These are phyloP conservation scores for Trichechus manatus DNA, from an alignment of 2,113 vertebrate species.

Conservation along the genomic window DNA sequence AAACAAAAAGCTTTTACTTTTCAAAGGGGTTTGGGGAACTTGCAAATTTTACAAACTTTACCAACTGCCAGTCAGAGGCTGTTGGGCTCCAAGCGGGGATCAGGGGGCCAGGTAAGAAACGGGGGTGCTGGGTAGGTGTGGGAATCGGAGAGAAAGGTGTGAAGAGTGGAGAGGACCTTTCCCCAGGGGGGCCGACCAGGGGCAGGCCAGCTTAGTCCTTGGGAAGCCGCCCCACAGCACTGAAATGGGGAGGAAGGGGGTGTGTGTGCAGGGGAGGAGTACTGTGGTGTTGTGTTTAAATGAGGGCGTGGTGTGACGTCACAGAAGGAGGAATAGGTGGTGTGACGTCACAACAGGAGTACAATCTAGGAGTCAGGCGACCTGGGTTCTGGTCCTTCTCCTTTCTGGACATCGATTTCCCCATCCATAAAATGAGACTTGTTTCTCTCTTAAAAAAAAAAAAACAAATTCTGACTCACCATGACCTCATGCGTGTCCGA, in stretches of 20 bases:
- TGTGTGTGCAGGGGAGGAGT: rapidly evolving
- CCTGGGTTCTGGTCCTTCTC: not conserved
- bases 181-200: not conserved
- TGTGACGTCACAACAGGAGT: not conserved
- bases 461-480: not conserved
- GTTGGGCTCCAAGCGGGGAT: slow-evolving; percentile 19
- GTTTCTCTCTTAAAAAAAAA: not conserved
- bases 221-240: rapidly evolving
- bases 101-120: not conserved
- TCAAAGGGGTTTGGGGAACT: slow-evolving; percentile 88
- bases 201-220: not conserved
- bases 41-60: slow-evolving; percentile 91
- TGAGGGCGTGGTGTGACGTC: not conserved
- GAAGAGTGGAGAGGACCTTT: not conserved
- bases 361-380: not conserved
- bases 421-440: not conserved
- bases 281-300: not conserved
- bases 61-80: slow-evolving; percentile 85
- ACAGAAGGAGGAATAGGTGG: not conserved
- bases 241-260: not conserved
- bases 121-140: not conserved
- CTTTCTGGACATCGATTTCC: not conserved
- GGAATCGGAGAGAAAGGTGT: not conserved
- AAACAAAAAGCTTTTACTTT: slow-evolving; percentile 89
- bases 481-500: not conserved